Evolutionary conservation across 2,797 vertebrate genomes (phyloP).

Genomic region (Micrastur ruficollis): DNA sequence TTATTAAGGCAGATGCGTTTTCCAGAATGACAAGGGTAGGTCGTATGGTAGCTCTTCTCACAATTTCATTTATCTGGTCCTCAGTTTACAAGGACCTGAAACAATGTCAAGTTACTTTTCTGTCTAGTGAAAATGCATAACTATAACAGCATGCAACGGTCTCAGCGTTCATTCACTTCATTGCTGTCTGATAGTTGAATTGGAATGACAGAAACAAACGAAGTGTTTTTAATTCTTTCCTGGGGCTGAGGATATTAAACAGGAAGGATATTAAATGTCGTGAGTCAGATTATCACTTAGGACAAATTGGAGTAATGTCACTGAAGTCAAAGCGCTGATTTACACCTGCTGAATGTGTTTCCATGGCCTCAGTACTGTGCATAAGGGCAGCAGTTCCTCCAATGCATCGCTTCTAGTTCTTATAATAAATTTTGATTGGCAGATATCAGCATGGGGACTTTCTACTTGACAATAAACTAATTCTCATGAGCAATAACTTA

Average conservation of each 20-base stretch:
- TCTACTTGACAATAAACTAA: background rate
- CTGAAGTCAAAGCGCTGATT: background rate
- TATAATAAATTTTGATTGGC: background rate
- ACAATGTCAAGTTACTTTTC: background rate
- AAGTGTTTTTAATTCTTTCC: constrained; percentile 17
- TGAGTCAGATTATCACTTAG: background rate
- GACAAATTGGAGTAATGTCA: background rate
- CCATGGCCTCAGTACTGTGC: background rate
- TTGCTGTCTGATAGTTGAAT: background rate
- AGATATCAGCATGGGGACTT: background rate
- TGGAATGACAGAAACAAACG: background rate
- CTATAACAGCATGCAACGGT: background rate
- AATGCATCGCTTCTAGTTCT: background rate
- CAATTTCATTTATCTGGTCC: background rate
- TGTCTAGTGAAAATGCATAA: background rate
- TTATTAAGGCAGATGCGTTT: background rate
- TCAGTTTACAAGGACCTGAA: constrained; percentile 15
- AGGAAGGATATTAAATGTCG: constrained; percentile 1
- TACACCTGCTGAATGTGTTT: background rate
- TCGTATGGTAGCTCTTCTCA: background rate
- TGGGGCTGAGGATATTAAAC: background rate
- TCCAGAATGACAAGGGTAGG: background rate
- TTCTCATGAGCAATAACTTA: background rate
- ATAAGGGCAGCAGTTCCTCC: background rate
- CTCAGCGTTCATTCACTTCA: background rate